These are phyloP conservation scores for Physella acuta DNA, from an alignment of 1,140 invertebrate species.

Conservation along the genomic window DNA sequence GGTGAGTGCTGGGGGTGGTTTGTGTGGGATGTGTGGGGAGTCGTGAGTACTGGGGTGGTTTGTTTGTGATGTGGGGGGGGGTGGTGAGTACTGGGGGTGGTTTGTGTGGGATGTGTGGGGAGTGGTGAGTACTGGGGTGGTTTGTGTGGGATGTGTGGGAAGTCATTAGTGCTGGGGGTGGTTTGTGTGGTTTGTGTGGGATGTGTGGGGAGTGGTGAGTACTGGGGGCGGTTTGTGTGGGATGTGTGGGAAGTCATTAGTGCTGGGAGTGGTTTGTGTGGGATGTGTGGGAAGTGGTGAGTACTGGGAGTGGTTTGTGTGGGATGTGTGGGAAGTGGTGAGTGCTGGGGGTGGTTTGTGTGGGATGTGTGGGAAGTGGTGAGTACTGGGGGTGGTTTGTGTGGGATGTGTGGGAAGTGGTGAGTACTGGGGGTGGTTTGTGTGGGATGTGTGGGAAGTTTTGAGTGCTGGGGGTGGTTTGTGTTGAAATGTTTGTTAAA, in stretches of 20 bases:
- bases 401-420: background rate
- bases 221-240: background rate
- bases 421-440: background rate
- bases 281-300: background rate
- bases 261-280: background rate
- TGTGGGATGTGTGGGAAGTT: background rate
- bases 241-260: background rate
- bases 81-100: background rate
- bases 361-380: background rate
- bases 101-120: background rate
- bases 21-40: background rate
- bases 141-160: background rate
- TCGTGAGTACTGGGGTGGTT: background rate
- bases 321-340: background rate
- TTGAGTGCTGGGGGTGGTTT: too few species aligned
- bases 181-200: background rate
- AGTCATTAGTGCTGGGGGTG: background rate
- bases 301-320: background rate
- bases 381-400: background rate
- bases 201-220: background rate
- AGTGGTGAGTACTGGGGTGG: background rate
- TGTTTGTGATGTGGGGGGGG: background rate
- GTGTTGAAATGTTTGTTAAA: too few species aligned
- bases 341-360: background rate
- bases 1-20: background rate